Percentiles rank a stretch among this genome's conserved stretches.
Conservation (phyloP, 2,113 vertebrate genomes). For the Orthochromis malagaraziensis region DNA sequence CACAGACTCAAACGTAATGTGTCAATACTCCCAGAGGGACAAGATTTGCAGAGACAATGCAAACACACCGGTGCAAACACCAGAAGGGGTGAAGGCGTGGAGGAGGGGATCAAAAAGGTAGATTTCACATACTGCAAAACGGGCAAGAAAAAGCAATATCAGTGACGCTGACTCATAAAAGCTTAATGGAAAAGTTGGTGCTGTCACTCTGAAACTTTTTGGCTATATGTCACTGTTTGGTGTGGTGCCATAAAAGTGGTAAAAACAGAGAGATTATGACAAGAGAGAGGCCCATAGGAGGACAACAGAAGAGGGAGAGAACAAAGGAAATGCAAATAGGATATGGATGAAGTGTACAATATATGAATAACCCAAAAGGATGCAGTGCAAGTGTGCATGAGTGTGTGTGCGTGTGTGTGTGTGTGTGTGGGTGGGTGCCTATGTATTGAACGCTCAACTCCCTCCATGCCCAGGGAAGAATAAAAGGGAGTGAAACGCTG, state of each 20-base stretch:
- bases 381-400: background rate
- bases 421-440: background rate
- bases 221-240: background rate
- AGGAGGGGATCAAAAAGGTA: background rate
- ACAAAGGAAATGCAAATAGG: conserved; percentile 66
- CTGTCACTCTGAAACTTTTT: background rate
- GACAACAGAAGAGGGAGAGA: background rate
- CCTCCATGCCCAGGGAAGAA: background rate
- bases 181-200: background rate
- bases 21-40: conserved; percentile 58
- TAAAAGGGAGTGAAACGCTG: conserved; percentile 21
- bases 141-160: background rate
- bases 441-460: background rate
- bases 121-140: background rate
- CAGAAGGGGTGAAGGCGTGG: background rate
- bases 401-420: background rate
- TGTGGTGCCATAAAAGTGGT: background rate
- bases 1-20: conserved; percentile 58
- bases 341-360: conserved; percentile 41
- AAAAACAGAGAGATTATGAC: background rate
- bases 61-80: background rate
- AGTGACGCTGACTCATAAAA: background rate
- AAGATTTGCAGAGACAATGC: background rate
- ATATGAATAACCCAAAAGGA: conserved; percentile 64
- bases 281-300: background rate